phyloP scores from a whole-genome alignment of 2,113 vertebrate species.

The Tetrax tetrax region DNA sequence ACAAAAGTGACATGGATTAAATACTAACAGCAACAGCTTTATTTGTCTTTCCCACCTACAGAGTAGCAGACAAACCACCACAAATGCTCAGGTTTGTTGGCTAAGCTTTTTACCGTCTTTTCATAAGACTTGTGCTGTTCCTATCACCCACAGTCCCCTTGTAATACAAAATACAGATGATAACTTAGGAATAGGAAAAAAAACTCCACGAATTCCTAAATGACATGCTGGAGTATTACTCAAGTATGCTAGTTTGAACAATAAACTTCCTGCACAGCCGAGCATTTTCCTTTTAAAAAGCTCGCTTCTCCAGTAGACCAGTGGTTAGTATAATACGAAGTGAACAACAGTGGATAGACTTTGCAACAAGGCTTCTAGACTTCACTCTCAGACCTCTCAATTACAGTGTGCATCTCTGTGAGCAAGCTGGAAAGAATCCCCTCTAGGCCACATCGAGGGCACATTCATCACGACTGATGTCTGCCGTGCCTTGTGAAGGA shows the following conservation, averaged over 20 bases:
- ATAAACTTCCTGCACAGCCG: neutral
- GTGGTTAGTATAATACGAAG: neutral
- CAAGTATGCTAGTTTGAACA: neutral
- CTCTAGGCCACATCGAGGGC: neutral
- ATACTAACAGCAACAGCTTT: constrained; percentile 36
- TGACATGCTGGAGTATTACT: neutral
- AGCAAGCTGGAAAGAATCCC: neutral
- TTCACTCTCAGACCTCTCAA: neutral
- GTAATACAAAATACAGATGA: neutral
- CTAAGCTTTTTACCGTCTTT: constrained; percentile 5
- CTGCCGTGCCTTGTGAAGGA: neutral
- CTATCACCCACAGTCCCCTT: neutral
- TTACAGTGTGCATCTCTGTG: neutral
- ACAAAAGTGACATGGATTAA: constrained; percentile 6
- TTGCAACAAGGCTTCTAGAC: neutral
- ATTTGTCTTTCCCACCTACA: neutral
- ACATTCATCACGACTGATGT: neutral
- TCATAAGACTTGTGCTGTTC: neutral
- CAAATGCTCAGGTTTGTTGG: constrained; percentile 9
- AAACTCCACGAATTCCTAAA: neutral
- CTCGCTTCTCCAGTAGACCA: neutral
- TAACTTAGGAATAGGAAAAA: neutral
- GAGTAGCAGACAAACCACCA: neutral
- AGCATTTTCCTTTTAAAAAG: neutral
- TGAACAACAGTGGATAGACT: neutral